Evolutionary conservation across 2,113 vertebrate species (phyloP).

Genomic region (Ammodytes marinus): DNA sequence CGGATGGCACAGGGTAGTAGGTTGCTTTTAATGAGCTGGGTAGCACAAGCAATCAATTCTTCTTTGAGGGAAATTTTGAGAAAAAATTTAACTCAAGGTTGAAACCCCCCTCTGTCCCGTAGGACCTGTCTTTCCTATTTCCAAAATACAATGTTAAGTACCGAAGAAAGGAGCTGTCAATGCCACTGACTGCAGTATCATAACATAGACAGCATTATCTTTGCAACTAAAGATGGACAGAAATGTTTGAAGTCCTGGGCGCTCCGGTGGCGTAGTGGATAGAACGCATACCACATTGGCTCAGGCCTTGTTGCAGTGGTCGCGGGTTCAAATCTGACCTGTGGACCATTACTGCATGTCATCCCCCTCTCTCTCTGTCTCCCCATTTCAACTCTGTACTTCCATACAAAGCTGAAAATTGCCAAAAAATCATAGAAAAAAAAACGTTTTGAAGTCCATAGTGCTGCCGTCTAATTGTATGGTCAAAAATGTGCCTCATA

Average conservation of each 20-base stretch:
- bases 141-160: not conserved
- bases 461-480: not conserved
- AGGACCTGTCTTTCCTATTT: not conserved
- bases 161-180: not conserved
- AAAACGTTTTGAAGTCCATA: too few relatives aligned
- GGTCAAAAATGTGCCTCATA: not conserved
- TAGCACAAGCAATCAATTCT: not conserved
- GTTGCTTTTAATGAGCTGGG: slow-evolving; percentile 62
- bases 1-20: slow-evolving; percentile 16
- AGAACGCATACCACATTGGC: too few relatives aligned
- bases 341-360: not conserved
- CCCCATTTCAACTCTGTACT: too few relatives aligned
- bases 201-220: not conserved
- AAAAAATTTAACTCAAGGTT: slow-evolving; percentile 27
- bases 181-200: not conserved
- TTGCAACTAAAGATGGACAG: not conserved
- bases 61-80: not conserved
- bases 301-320: too few relatives aligned
- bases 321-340: too few relatives aligned
- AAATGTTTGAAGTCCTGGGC: not conserved
- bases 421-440: too few relatives aligned
- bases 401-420: too few relatives aligned
- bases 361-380: too few relatives aligned
- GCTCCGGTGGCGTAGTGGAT: too few relatives aligned
- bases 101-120: not conserved